These are phyloP conservation scores for Drosophila neotestacea DNA, from an alignment of 2,888 invertebrate genomes.

Conservation along the genomic window DNA sequence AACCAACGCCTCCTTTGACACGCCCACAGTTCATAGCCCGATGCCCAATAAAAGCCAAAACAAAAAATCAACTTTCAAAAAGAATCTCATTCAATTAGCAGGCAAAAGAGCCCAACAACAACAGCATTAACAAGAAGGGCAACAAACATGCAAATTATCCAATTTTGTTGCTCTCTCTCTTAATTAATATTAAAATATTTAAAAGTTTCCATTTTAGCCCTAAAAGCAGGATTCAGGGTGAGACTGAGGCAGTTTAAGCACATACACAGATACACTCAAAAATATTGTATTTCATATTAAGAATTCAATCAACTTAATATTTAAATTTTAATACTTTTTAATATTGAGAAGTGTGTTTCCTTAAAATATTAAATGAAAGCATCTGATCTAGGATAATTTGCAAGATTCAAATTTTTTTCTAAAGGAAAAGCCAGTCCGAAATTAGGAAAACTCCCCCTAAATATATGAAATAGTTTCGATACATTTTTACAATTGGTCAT, in stretches of 20 bases:
- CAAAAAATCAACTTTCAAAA: conserved; percentile 46
- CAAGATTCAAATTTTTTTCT: too few relatives aligned
- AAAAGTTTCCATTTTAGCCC: conserved; percentile 33
- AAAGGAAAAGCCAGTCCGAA: too few relatives aligned
- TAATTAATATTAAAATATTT: conserved; percentile 77
- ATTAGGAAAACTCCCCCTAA: too few relatives aligned
- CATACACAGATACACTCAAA: background rate
- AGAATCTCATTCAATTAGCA: conserved; percentile 66
- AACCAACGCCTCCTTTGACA: conserved; percentile 6
- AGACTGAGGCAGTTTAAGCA: background rate
- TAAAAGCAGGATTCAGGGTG: background rate
- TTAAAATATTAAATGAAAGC: too few relatives aligned
- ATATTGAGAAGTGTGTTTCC: too few relatives aligned
- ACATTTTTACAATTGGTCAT: too few relatives aligned
- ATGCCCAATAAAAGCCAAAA: conserved; percentile 33
- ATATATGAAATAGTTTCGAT: too few relatives aligned
- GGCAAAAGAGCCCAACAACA: conserved; percentile 13
- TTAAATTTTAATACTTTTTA: too few relatives aligned
- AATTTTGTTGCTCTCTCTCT: conserved; percentile 28
- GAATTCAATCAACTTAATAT: too few relatives aligned
- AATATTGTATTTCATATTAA: too few relatives aligned
- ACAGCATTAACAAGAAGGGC: conserved; percentile 14
- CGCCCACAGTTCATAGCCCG: background rate
- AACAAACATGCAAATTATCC: conserved; percentile 51
- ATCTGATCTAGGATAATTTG: too few relatives aligned